Evolutionary conservation across 2,888 invertebrate genomes (phyloP), one percentile per base, ranked within the genome.

Genomic region (Neria commutata): DNA sequence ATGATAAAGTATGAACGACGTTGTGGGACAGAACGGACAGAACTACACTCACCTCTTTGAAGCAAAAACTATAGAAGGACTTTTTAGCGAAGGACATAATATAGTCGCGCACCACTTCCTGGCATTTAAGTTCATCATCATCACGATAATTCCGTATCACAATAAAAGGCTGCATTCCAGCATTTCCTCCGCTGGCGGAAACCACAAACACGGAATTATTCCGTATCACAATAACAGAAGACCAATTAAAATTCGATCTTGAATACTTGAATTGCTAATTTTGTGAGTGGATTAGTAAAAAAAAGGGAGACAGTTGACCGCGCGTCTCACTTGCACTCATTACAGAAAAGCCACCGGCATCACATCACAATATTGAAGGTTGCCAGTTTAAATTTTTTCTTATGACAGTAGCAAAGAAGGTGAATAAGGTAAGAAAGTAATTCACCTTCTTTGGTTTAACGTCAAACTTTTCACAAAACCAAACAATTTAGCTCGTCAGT

Each of bases 71-170:
- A 46, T 83, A 73, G 71, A 87, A 88, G 8, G 86, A 85, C 56
- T 83, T 82, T 54, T 81, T 83, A 33, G 85, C 84, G 54, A 86
- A 85, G 1, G 86, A 84, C 83, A 87, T 83, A 37, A 86, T 83
- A 53, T 85, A 86, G 63, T 85, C 83, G 46, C 83, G 83, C 4
- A 86, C 79, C 58, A 87, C 72, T 66, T 86, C 84, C 52, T 83
- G 81, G 58, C 86, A 86, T 64, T 81, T 80, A 1, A 83, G 69
- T 69, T 84, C 84, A 71, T 88, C 88, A 46, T 84, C 84, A 11
- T 83, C 81, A 46, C 81, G 83, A 62, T 84, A 86, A 56, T 83
- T 81, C 26, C 88, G 83, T 65, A 88, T 84, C 14, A 87, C 83
- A 64, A 88, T 82, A 66, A 86, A 83, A 33, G 83, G 81, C 68